These are phyloP conservation scores for Hoplodrina blanda DNA, from an alignment of 2,888 invertebrate species.

Conservation along the genomic window DNA sequence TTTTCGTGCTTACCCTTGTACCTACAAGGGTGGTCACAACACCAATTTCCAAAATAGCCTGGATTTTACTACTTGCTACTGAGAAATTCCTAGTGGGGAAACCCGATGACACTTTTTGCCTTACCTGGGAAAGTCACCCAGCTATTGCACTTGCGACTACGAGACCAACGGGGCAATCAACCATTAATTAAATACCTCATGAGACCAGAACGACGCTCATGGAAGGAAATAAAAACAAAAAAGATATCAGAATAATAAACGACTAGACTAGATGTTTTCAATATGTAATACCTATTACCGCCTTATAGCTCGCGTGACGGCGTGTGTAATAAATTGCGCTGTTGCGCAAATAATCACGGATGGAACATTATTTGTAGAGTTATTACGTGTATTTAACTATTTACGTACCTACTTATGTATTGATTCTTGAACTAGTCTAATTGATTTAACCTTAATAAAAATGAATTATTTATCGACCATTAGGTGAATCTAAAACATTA, in stretches of 20 bases:
- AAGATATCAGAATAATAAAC: not conserved
- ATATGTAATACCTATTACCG: not conserved
- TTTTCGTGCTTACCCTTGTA: too few relatives aligned
- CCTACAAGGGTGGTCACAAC: too few relatives aligned
- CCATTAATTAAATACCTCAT: not conserved
- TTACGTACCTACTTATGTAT: not conserved
- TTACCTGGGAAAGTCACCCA: too few relatives aligned
- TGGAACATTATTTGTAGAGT: conserved; percentile 11
- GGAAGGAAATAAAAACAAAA: not conserved
- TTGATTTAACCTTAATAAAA: not conserved
- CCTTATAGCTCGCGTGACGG: conserved; percentile 8
- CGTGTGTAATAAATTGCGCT: conserved; percentile 21
- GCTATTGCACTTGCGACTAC: too few relatives aligned
- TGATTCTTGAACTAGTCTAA: conserved; percentile 8
- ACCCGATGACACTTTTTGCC: too few relatives aligned
- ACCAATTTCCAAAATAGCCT: too few relatives aligned
- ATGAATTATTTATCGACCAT: not conserved
- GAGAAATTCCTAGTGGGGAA: too few relatives aligned
- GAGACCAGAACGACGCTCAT: not conserved
- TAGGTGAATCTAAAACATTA: not conserved
- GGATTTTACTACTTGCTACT: too few relatives aligned
- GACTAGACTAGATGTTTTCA: not conserved
- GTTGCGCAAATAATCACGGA: conserved; percentile 25
- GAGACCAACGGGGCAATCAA: too few relatives aligned
- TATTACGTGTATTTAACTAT: conserved; percentile 4